Conservation (phyloP, 2,888 invertebrate genomes). For the Rhaphigaster nebulosa region DNA sequence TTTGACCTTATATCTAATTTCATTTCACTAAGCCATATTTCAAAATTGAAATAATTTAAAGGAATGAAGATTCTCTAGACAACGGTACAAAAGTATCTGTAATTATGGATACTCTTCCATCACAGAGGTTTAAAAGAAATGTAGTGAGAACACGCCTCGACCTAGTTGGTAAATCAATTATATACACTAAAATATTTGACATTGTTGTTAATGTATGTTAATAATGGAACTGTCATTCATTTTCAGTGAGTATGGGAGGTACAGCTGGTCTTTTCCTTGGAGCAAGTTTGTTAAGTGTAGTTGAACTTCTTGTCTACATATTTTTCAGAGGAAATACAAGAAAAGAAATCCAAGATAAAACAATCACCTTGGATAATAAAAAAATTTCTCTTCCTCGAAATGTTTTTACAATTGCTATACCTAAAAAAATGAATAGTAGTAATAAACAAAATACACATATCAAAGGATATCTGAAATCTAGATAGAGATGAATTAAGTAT, state of each 20-base stretch:
- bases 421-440: neutral
- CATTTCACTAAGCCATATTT: neutral
- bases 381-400: neutral
- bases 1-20: neutral
- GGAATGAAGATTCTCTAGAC: conserved; percentile 54
- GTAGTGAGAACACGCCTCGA: conserved; percentile 76
- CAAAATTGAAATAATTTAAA: conserved; percentile 39
- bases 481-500: neutral
- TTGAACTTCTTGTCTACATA: conserved; percentile 79
- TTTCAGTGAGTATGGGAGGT: conserved; percentile 80
- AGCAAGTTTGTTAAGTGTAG: conserved; percentile 81
- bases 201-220: neutral
- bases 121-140: conserved; percentile 73
- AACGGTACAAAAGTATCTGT: conserved; percentile 69
- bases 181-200: neutral
- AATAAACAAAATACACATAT: neutral
- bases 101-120: conserved; percentile 72
- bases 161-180: conserved; percentile 72
- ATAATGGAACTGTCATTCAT: neutral
- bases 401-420: neutral
- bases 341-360: neutral
- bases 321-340: conserved; percentile 63
- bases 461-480: neutral
- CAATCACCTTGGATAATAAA: neutral
- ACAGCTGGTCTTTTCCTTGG: conserved; percentile 85